phyloP scores from a whole-genome alignment of 2,113 vertebrate genomes.

The Crotalus helleri region DNA sequence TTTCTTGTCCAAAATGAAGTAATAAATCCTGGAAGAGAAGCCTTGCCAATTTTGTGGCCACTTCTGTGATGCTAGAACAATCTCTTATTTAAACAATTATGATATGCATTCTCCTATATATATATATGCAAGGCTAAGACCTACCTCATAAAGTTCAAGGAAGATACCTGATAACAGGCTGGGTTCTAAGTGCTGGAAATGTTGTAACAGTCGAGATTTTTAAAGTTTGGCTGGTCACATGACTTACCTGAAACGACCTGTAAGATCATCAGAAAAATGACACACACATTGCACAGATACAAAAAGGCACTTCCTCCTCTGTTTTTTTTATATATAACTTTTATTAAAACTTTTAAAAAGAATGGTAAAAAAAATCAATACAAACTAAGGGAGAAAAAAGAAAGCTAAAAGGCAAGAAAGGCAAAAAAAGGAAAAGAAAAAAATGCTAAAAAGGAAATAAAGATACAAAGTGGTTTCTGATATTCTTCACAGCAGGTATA shows the following conservation, averaged over 20 bases:
- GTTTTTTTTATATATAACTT: neutral
- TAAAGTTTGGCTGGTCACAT: neutral
- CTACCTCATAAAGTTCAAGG: slow-evolving; percentile 42
- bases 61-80: neutral
- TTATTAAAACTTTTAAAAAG: neutral
- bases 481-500: neutral
- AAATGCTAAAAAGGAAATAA: neutral
- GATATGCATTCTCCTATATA: neutral
- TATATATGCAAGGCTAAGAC: slow-evolving; percentile 23
- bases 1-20: neutral
- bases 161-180: neutral
- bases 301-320: slow-evolving; percentile 50
- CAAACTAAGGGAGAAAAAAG: neutral
- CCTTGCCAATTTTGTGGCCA: neutral
- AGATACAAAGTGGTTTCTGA: neutral
- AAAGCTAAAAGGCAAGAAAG: neutral
- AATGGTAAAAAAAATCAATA: neutral
- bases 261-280: slow-evolving; percentile 14
- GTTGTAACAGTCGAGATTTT: slow-evolving; percentile 36
- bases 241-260: slow-evolving; percentile 32
- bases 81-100: neutral
- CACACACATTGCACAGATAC: neutral
- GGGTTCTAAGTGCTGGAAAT: neutral
- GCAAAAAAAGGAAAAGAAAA: neutral
- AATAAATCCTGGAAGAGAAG: neutral